phyloP scores from a whole-genome alignment of 2,113 vertebrate species.

The Lynx canadensis region DNA sequence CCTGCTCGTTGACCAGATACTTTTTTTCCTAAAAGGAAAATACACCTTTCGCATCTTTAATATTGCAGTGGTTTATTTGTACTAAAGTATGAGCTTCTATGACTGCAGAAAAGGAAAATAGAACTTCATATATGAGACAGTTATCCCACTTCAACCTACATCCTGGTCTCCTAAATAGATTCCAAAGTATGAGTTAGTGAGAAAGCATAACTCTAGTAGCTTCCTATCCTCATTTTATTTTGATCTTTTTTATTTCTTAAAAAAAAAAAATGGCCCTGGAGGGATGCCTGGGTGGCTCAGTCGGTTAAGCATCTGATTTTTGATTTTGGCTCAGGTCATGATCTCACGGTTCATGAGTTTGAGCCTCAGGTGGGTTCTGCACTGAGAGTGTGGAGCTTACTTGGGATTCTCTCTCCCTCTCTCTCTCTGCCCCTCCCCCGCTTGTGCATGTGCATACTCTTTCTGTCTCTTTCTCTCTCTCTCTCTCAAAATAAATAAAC shows the following conservation, averaged over 20 bases:
- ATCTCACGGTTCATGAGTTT: too few species aligned
- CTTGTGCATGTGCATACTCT: too few species aligned
- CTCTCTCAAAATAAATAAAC: too few species aligned
- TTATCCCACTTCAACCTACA: not conserved
- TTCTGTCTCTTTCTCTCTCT: too few species aligned
- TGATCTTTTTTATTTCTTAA: slow-evolving; percentile 39
- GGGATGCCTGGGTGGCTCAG: too few species aligned
- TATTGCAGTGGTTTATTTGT: not conserved
- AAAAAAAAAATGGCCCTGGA: not conserved
- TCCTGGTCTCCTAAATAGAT: not conserved
- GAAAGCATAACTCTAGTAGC: not conserved
- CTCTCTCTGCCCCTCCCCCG: too few species aligned
- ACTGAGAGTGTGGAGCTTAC: too few species aligned
- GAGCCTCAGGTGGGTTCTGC: too few species aligned
- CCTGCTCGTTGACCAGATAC: not conserved
- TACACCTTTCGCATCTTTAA: not conserved
- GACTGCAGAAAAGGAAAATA: not conserved
- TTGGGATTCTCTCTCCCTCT: too few species aligned
- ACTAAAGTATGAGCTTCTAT: not conserved
- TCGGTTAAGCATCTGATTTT: too few species aligned
- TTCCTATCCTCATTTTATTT: slow-evolving; percentile 37
- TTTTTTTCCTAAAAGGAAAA: slow-evolving; percentile 8
- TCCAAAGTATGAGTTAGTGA: not conserved
- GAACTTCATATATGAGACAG: not conserved
- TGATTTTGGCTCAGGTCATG: too few species aligned